Conservation (phyloP, 2,888 invertebrate genomes). For the Pyrochroa serraticornis region DNA sequence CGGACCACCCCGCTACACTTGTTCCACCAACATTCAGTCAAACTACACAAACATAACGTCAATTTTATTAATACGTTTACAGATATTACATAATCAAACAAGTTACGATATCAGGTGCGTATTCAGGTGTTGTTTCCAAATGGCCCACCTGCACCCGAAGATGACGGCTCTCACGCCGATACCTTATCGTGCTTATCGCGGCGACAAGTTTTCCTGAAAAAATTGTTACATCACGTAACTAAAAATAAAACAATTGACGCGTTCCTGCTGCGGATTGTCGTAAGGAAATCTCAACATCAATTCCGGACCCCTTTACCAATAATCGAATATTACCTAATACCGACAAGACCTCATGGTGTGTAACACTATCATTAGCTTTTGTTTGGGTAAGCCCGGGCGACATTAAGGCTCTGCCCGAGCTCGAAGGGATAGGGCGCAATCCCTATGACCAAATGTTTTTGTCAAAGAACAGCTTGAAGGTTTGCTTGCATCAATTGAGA, state of each 20-base stretch:
- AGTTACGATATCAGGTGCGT: constrained; percentile 25
- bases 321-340: constrained; percentile 51
- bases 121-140: constrained; percentile 36
- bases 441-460: no score
- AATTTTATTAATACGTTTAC: constrained; percentile 19
- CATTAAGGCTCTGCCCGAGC: no score
- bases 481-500: no score
- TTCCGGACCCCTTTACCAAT: constrained; percentile 47
- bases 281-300: background rate
- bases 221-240: background rate
- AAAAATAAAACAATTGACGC: background rate
- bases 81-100: constrained; percentile 19
- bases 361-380: constrained; percentile 52
- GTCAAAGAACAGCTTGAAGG: no score
- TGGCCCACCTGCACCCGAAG: constrained; percentile 35
- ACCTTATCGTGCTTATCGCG: constrained; percentile 20
- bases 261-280: constrained; percentile 9
- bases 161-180: constrained; percentile 29
- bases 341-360: constrained; percentile 52
- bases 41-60: constrained; percentile 12
- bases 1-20: background rate
- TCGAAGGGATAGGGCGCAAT: no score
- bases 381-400: constrained; percentile 40
- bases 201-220: constrained; percentile 5
- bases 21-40: constrained; percentile 15